A percentile compares a stretch with the other conserved stretches of the same genome.
Evolutionary conservation across 2,888 invertebrate species (phyloP).

Genomic region (Trimorus sp.): DNA sequence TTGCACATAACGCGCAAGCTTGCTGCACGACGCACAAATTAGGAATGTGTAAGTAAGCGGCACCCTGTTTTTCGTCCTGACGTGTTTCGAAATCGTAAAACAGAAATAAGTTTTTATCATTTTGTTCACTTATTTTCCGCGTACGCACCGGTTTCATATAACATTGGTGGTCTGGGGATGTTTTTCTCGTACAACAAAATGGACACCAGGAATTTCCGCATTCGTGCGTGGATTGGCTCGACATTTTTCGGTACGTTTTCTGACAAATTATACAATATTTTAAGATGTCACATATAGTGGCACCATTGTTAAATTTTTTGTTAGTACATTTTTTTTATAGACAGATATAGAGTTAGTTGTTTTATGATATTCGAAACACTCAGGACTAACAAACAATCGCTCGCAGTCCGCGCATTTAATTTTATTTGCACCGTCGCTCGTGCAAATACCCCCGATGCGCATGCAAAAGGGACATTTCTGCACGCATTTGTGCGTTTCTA

Average conservation of each 20-base stretch:
- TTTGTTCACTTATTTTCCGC: neutral
- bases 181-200: neutral
- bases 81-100: constrained; percentile 16
- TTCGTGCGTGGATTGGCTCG: too few species aligned
- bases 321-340: too few species aligned
- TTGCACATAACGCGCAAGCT: neutral
- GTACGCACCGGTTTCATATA: neutral
- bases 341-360: neutral
- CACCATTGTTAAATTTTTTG: neutral
- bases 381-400: neutral
- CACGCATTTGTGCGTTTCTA: neutral
- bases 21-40: constrained; percentile 3
- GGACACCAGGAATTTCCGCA: too few species aligned
- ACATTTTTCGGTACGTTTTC: too few species aligned
- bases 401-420: constrained; percentile 6
- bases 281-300: neutral
- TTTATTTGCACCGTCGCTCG: neutral
- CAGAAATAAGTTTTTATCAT: neutral
- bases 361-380: constrained; percentile 1
- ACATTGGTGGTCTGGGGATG: constrained; percentile 11
- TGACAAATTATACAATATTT: neutral
- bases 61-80: neutral
- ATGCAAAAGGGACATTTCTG: neutral
- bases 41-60: neutral
- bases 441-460: neutral